Conservation (phyloP, 2,797 vertebrate genomes). For the Alcedo quadribrachys region DNA sequence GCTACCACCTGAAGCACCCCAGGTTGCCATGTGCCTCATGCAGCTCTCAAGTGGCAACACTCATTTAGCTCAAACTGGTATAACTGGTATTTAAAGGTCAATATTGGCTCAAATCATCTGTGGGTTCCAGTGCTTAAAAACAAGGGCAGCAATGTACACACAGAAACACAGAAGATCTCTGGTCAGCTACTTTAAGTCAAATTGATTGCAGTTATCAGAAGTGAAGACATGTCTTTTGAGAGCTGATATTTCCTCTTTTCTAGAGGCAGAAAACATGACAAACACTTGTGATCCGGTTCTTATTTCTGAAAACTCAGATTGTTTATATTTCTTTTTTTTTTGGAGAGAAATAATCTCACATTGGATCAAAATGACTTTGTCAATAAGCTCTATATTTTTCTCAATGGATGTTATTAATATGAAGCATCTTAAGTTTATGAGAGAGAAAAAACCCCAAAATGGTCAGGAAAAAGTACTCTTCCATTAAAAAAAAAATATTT, state of each 20-base stretch:
- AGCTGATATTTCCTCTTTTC: constrained; percentile 39
- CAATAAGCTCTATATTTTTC: not conserved
- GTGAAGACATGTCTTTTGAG: constrained; percentile 10
- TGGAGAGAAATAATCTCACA: not conserved
- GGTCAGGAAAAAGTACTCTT: not conserved
- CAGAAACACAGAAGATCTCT: not conserved
- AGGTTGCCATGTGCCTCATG: not conserved
- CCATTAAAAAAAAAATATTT: not conserved
- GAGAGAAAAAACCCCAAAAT: not conserved
- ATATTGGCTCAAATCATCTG: constrained; percentile 37
- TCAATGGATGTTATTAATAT: not conserved
- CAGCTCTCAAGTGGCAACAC: constrained; percentile 4
- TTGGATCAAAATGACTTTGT: not conserved
- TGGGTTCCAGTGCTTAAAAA: constrained; percentile 25
- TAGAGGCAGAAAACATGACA: not conserved
- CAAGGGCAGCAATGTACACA: not conserved
- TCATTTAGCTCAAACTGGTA: constrained; percentile 48
- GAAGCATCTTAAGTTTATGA: not conserved
- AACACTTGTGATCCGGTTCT: not conserved
- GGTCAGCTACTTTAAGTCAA: constrained; percentile 17
- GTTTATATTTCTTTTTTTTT: not conserved
- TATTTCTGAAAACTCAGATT: not conserved
- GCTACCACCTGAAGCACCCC: not conserved
- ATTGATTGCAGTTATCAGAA: constrained; percentile 26
- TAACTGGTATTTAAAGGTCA: constrained; percentile 69